Percentiles rank a stretch among this genome's conserved stretches.
These are phyloP conservation scores for Hirtodrosophila cameraria DNA, from an alignment of 2,888 invertebrate species.

Conservation along the genomic window DNA sequence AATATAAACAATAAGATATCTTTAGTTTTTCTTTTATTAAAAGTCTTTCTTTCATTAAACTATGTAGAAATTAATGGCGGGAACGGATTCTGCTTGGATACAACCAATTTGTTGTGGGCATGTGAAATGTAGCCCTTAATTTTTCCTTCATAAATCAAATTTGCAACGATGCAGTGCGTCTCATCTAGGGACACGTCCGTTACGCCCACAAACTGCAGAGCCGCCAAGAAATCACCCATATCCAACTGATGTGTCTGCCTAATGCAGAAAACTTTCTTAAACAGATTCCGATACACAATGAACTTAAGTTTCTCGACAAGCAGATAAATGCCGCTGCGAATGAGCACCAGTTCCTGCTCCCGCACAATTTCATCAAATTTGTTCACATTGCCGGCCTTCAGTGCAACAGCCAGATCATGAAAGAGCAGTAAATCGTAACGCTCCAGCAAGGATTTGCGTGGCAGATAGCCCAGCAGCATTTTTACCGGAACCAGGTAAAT, in stretches of 20 bases:
- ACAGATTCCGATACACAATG: constrained; percentile 97
- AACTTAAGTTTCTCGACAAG: constrained; percentile 98
- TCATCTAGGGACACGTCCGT: constrained; percentile 96
- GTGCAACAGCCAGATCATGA: constrained; percentile 93
- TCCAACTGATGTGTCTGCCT: constrained; percentile 94
- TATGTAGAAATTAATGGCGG: constrained; percentile 89
- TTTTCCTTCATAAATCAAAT: constrained; percentile 97
- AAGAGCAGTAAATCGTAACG: constrained; percentile 97
- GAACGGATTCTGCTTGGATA: constrained; percentile 98
- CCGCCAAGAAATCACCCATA: constrained; percentile 92
- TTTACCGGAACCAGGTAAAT: constrained; percentile 98
- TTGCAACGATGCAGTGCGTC: constrained; percentile 97
- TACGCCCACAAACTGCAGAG: constrained; percentile 91
- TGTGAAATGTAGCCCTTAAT: constrained; percentile 99
- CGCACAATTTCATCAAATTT: constrained; percentile 93
- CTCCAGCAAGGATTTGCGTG: constrained; percentile 90
- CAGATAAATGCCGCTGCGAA: constrained; percentile 97
- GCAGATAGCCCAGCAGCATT: constrained; percentile 98
- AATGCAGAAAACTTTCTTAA: constrained; percentile 93
- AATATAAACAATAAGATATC: not conserved
- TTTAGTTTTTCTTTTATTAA: constrained; percentile 12
- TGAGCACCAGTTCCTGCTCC: constrained; percentile 95
- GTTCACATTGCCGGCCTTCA: constrained; percentile 94
- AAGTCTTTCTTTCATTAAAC: constrained; percentile 39
- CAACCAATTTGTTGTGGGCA: constrained; percentile 97